Conservation (phyloP, 2,888 invertebrate species). For the Gisinianus flammeolus region DNA sequence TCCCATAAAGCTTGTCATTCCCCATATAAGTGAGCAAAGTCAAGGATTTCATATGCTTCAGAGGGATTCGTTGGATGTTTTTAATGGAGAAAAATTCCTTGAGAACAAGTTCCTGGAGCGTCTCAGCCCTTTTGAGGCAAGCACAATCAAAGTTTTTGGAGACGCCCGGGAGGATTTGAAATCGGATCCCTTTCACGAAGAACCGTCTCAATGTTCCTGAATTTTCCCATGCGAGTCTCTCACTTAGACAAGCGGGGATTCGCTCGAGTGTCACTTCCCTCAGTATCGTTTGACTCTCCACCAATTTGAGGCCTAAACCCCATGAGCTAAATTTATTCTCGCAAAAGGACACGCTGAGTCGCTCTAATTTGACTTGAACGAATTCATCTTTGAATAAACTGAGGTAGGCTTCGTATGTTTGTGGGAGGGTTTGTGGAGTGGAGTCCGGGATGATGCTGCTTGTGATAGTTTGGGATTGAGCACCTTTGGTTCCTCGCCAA, state of each 20-base stretch:
- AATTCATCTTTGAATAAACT: constrained; percentile 10
- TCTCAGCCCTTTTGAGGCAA: neutral
- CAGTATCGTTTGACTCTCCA: constrained; percentile 8
- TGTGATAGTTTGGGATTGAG: neutral
- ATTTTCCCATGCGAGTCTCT: constrained; percentile 21
- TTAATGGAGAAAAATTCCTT: constrained; percentile 13
- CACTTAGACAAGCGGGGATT: constrained; percentile 16
- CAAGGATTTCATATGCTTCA: neutral
- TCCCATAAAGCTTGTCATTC: constrained; percentile 2
- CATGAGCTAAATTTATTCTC: constrained; percentile 23
- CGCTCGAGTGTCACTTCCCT: neutral
- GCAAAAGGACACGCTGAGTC: neutral
- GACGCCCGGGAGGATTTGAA: neutral
- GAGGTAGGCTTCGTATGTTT: constrained; percentile 6
- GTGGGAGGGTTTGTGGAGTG: neutral
- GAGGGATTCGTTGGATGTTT: neutral
- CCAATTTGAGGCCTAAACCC: constrained; percentile 20
- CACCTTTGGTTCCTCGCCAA: neutral
- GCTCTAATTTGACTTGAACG: neutral
- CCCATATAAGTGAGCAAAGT: constrained; percentile 17
- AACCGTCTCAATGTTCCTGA: neutral
- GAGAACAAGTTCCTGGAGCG: neutral
- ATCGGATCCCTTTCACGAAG: neutral
- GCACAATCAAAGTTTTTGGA: constrained; percentile 11
- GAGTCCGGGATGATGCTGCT: neutral